A percentile compares a stretch with the other conserved stretches of the same genome.
Evolutionary conservation across 2,113 vertebrate genomes (phyloP).

Genomic region (Platysteira castanea): DNA sequence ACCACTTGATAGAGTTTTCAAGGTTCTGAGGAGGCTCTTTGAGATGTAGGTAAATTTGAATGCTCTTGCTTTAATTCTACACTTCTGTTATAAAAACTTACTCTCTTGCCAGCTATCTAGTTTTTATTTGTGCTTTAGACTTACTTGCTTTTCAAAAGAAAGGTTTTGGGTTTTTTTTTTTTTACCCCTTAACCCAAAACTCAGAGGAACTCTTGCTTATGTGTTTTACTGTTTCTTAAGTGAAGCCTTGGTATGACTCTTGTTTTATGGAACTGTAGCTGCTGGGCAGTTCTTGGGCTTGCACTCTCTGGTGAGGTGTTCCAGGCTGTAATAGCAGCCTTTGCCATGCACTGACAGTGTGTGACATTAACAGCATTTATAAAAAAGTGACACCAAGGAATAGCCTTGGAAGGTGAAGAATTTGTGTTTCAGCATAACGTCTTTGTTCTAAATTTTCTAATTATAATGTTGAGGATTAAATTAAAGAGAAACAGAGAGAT

Average conservation of each 20-base stretch:
- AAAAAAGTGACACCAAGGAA: not conserved
- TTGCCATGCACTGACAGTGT: not conserved
- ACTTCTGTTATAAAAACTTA: not conserved
- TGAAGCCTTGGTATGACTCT: not conserved
- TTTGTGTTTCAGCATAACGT: not conserved
- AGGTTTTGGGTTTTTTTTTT: accelerated
- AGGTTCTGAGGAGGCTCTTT: constrained; percentile 16
- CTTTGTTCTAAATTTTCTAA: not conserved
- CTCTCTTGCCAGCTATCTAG: not conserved
- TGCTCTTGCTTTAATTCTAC: not conserved
- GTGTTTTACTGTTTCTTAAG: not conserved
- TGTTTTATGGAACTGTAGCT: not conserved
- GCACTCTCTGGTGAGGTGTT: not conserved
- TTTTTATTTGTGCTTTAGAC: not conserved
- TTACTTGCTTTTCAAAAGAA: not conserved
- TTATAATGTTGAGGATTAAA: not conserved
- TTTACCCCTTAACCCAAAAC: not conserved
- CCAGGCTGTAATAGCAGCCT: not conserved
- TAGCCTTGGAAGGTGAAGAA: not conserved
- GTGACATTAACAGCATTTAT: not conserved
- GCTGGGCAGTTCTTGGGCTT: not conserved
- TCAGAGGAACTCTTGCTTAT: not conserved
- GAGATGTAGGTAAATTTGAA: constrained; percentile 2
- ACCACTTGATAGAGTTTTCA: not conserved
- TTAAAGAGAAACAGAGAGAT: not conserved